Evolutionary conservation across 2,888 invertebrate species (phyloP).

Genomic region (Anarsia innoxiella): DNA sequence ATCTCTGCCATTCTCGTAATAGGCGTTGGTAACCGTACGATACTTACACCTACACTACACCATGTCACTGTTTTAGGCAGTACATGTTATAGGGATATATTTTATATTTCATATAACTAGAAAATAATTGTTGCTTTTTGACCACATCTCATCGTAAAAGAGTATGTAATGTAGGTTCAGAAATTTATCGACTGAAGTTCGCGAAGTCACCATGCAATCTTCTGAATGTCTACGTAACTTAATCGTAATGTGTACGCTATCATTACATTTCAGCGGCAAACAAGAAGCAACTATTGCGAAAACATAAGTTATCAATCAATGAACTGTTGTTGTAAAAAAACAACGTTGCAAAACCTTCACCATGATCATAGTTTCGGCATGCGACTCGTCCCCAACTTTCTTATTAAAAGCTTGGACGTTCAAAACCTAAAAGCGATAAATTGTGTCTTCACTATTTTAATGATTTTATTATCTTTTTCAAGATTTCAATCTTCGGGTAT

Average conservation of each 20-base stretch:
- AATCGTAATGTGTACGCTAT: constrained; percentile 46
- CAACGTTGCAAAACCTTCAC: constrained; percentile 60
- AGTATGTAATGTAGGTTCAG: constrained; percentile 22
- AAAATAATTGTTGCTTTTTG: constrained; percentile 24
- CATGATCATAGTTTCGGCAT: constrained; percentile 52
- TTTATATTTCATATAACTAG: too few species aligned
- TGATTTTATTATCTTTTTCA: constrained; percentile 24
- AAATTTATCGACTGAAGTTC: constrained; percentile 28
- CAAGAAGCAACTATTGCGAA: constrained; percentile 62
- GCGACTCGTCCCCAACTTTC: constrained; percentile 46
- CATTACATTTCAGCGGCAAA: constrained; percentile 57
- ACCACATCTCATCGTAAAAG: constrained; percentile 34
- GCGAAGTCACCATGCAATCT: constrained; percentile 49
- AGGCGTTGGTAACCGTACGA: too few species aligned
- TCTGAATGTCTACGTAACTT: constrained; percentile 46
- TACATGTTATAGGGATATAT: too few species aligned
- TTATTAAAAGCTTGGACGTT: constrained; percentile 28
- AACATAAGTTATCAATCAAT: constrained; percentile 31
- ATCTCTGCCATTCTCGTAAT: too few species aligned
- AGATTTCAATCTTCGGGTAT: constrained; percentile 29
- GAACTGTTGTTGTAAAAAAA: constrained; percentile 39
- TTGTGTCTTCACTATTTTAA: constrained; percentile 25
- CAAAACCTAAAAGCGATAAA: constrained; percentile 37
- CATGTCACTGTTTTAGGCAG: too few species aligned
- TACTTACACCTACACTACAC: too few species aligned